These are phyloP conservation scores for Strix aluco DNA, from an alignment of 2,113 vertebrate species.

Conservation along the genomic window DNA sequence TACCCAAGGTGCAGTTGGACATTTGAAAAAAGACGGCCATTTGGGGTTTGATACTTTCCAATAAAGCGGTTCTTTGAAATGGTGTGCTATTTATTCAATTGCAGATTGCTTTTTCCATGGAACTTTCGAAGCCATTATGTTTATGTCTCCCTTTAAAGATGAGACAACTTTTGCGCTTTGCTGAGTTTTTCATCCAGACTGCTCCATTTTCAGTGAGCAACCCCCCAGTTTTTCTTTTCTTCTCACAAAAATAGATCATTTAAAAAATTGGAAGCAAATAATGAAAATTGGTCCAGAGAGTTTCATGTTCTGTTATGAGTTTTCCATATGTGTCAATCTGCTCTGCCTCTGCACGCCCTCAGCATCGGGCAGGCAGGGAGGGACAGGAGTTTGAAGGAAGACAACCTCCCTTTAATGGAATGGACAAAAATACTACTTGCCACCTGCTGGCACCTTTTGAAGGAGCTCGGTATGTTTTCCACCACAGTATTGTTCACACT, in stretches of 20 bases:
- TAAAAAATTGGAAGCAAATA: neutral
- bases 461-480: neutral
- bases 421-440: neutral
- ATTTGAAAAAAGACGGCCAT: neutral
- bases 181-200: neutral
- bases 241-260: neutral
- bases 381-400: neutral
- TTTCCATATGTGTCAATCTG: neutral
- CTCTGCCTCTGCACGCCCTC: neutral
- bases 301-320: slow-evolving; percentile 7
- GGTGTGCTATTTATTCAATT: neutral
- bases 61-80: neutral
- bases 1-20: neutral
- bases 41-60: neutral
- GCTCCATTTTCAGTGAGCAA: neutral
- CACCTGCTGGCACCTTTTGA: neutral
- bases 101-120: neutral
- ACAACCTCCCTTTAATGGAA: neutral
- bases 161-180: neutral
- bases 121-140: neutral
- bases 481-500: neutral
- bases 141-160: neutral
- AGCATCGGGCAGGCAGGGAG: neutral
- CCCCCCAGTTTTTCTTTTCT: neutral
- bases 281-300: slow-evolving; percentile 1